A percentile compares a stretch with the other conserved stretches of the same genome.
Evolutionary conservation across 2,113 vertebrate genomes (phyloP).

Genomic region (Panthera uncia): DNA sequence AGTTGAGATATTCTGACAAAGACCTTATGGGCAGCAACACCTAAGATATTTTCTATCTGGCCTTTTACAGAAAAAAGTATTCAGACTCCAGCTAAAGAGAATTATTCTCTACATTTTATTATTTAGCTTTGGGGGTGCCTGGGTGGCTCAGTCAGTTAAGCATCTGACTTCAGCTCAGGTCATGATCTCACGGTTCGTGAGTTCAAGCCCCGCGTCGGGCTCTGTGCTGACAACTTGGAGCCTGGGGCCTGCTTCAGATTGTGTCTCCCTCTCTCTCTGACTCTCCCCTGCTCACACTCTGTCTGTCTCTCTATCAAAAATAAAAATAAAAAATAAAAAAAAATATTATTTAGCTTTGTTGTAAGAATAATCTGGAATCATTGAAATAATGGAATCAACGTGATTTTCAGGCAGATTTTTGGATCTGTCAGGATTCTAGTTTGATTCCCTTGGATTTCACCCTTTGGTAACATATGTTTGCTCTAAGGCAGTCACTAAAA

Average conservation of each 20-base stretch:
- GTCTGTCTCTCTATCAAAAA: too few species aligned
- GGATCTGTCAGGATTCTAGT: neutral
- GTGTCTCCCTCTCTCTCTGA: too few species aligned
- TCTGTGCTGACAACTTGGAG: too few species aligned
- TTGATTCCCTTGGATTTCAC: neutral
- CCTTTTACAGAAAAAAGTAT: neutral
- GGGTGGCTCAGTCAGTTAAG: too few species aligned
- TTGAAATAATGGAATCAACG: neutral
- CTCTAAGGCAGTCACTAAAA: conserved; percentile 41
- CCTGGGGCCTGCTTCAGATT: too few species aligned
- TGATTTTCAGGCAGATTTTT: neutral
- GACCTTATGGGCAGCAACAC: neutral
- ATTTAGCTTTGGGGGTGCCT: neutral
- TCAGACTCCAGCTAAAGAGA: neutral
- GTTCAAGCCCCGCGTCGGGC: too few species aligned
- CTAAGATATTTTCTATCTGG: neutral
- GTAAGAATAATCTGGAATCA: neutral
- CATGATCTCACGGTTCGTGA: too few species aligned
- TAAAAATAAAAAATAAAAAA: too few species aligned
- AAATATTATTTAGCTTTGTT: neutral
- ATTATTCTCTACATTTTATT: conserved; percentile 21
- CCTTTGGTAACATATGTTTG: conserved; percentile 28
- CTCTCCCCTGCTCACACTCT: too few species aligned
- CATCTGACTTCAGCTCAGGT: too few species aligned
- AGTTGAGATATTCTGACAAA: neutral